phyloP scores from a whole-genome alignment of 2,113 vertebrate genomes.

The Cryptoleucopteryx plumbea region DNA sequence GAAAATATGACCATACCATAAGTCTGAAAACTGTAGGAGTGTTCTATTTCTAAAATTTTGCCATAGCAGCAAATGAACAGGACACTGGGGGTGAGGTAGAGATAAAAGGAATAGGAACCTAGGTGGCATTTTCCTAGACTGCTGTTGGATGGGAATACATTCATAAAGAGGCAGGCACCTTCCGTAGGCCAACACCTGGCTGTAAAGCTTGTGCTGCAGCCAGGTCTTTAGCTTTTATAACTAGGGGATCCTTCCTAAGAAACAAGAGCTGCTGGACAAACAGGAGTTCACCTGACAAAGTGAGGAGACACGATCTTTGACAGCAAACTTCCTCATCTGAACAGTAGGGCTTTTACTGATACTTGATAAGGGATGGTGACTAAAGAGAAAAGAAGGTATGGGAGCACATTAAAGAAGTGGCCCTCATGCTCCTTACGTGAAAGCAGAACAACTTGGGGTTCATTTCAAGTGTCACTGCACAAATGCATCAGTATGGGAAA shows the following conservation, averaged over 20 bases:
- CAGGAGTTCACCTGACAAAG: background rate
- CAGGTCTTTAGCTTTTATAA: background rate
- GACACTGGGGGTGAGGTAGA: background rate
- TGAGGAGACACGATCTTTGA: background rate
- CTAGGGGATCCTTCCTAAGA: background rate
- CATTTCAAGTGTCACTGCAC: background rate
- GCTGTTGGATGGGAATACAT: background rate
- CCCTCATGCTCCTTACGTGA: background rate
- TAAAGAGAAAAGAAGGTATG: background rate
- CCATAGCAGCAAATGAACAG: background rate
- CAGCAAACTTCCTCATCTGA: background rate
- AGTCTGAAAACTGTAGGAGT: background rate
- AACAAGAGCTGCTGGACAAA: background rate
- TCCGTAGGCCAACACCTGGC: background rate
- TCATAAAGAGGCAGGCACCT: background rate
- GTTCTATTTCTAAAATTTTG: background rate
- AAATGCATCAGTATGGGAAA: background rate
- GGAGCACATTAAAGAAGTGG: background rate
- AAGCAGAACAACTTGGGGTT: accelerated
- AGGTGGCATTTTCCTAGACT: background rate
- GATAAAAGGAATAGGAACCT: background rate
- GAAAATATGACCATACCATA: background rate
- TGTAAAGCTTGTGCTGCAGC: background rate
- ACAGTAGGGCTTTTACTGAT: background rate
- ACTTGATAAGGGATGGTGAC: background rate